Conservation (phyloP, 1,140 invertebrate species). For the Cryptotermes secundus region DNA sequence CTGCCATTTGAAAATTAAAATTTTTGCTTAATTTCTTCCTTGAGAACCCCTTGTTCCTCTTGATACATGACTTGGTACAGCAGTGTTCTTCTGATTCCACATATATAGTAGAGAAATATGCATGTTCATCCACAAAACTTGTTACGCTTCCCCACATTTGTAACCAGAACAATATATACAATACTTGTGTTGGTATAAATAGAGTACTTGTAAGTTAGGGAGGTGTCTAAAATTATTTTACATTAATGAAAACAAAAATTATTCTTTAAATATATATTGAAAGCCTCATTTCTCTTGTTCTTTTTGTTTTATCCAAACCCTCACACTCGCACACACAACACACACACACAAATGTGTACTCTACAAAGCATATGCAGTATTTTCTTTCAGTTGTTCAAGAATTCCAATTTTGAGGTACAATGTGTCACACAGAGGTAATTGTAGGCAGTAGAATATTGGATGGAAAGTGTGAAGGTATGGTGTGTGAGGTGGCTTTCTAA, state of each 20-base stretch:
- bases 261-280: no score
- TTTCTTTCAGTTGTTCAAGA: background rate
- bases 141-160: background rate
- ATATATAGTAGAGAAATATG: background rate
- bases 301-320: no score
- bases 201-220: background rate
- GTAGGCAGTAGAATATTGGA: background rate
- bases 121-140: background rate
- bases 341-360: background rate
- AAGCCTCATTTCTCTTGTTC: no score
- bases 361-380: background rate
- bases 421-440: background rate
- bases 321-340: background rate
- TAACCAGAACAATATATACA: background rate
- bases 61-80: background rate
- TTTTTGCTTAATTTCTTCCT: background rate
- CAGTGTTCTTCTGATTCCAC: background rate
- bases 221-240: background rate
- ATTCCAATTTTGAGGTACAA: background rate
- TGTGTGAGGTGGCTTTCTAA: background rate
- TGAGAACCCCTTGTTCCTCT: background rate
- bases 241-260: background rate
- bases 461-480: background rate
- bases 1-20: conserved; percentile 7
- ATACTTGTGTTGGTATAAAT: background rate